phyloP scores from a whole-genome alignment of 2,113 vertebrate genomes.

The Galeopterus variegatus region DNA sequence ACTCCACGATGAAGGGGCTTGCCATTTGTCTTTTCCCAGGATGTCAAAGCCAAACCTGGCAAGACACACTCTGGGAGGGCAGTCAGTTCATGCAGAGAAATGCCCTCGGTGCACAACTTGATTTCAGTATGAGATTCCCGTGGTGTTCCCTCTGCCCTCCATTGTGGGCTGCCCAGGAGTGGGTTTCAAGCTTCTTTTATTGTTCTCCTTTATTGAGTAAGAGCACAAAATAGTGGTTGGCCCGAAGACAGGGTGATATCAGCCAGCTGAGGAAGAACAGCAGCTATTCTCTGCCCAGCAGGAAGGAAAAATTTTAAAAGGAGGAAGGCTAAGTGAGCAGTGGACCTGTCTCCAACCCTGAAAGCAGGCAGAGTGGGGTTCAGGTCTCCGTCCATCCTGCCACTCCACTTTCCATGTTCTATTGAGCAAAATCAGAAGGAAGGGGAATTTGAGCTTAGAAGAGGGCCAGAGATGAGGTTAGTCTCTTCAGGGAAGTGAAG shows the following conservation, averaged over 20 bases:
- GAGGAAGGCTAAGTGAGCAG: not conserved
- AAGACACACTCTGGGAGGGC: not conserved
- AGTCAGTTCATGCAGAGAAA: not conserved
- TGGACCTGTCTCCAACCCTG: too few species aligned
- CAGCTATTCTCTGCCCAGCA: not conserved
- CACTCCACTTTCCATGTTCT: not conserved
- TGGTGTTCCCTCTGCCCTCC: not conserved
- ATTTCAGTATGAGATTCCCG: too few species aligned
- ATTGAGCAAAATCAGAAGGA: not conserved
- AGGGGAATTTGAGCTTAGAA: not conserved
- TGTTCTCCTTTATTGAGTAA: not conserved
- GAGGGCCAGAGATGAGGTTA: not conserved
- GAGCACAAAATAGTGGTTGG: not conserved
- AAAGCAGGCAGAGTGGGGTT: rapidly evolving
- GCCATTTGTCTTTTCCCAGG: not conserved
- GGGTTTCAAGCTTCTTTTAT: not conserved
- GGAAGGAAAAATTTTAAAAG: not conserved
- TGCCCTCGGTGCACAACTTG: not conserved
- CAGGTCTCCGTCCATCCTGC: not conserved
- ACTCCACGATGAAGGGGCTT: not conserved
- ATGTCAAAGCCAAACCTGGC: not conserved
- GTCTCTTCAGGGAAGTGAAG: not conserved
- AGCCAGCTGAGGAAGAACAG: not conserved
- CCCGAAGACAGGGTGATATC: not conserved
- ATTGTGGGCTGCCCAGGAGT: not conserved